Evolutionary conservation across 2,888 invertebrate species (phyloP), one percentile per base, ranked within the genome.

Genomic region (Lacanobia wlatinum): DNA sequence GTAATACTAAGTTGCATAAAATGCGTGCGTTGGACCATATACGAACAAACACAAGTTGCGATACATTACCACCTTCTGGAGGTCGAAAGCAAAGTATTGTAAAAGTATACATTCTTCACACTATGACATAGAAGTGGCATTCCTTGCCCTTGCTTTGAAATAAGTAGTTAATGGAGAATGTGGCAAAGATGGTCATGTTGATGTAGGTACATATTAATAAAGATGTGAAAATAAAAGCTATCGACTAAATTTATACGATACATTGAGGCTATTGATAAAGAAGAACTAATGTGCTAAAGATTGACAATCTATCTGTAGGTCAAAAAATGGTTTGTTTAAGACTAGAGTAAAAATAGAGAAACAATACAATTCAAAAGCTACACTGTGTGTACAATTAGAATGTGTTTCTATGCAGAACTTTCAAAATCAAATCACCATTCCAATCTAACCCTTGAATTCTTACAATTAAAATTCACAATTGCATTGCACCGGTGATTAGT

Each of bases 11-110:
- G 83, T 87, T 88, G 87, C 85, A 88, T 85, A 83, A 72, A 85
- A 81, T 84, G 84, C 80, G 83, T 84, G 84, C 87, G 77, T 80
- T 85, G 76, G 76, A 69, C 90, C 88, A 86, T 91, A 88, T 85
- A 89, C 72, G 82, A 82, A 68, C 64, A 71, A 58, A 72, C 75
- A 78, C 79, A 84, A 83, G 85, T 90, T 90, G 86, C 87, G 65
- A 74, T 79, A 78, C 48, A 84, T 77, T 73, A 82, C 80, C 85
- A 86, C 82, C 70, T 73, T 73, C 56, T 71, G 87, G 87, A 91
- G 89, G 90, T 86, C 86, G 85, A 76, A 73, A 79, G 79, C 73
- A 78, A 83, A 72, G 61, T 63, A 64, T 60, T 70, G 56, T 80
- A 75, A 84, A 76, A 79, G 71, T 76, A 82, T 79, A 83, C 75